A percentile compares a stretch with the other conserved stretches of the same genome.
Evolutionary conservation across 2,888 invertebrate species (phyloP).

Genomic region (Synanthedon vespiformis): DNA sequence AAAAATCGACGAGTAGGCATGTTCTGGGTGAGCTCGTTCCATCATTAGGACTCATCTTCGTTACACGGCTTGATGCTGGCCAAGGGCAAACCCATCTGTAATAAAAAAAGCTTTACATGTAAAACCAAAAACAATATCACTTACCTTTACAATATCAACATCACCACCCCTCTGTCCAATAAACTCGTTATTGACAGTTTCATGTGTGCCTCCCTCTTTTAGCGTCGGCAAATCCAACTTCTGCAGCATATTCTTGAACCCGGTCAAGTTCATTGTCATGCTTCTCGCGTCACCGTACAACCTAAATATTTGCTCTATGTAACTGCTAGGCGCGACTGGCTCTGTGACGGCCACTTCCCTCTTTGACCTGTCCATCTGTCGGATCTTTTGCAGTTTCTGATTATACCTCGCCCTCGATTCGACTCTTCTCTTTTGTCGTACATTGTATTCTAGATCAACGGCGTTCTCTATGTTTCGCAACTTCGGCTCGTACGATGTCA

Average conservation of each 20-base stretch:
- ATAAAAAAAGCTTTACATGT: no score
- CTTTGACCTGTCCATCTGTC: slow-evolving; percentile 23
- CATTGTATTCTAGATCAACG: slow-evolving; percentile 29
- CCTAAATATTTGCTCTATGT: slow-evolving; percentile 75
- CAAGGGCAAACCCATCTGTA: no score
- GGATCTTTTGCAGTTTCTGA: slow-evolving; percentile 31
- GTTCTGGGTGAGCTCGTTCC: no score
- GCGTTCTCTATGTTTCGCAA: slow-evolving; percentile 21
- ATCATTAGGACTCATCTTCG: no score
- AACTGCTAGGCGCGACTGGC: slow-evolving; percentile 69
- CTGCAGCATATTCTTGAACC: slow-evolving; percentile 77
- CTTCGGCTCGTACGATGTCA: slow-evolving; percentile 24
- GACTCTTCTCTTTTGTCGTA: slow-evolving; percentile 28
- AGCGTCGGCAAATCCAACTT: slow-evolving; percentile 70
- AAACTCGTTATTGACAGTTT: slow-evolving; percentile 26
- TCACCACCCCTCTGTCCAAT: slow-evolving; percentile 24
- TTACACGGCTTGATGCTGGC: no score
- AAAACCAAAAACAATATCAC: slow-evolving; percentile 13
- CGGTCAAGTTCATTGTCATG: slow-evolving; percentile 73
- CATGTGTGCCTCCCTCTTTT: slow-evolving; percentile 46
- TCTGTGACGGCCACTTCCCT: slow-evolving; percentile 39
- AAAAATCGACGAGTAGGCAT: no score
- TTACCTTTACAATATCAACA: slow-evolving; percentile 56
- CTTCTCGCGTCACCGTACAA: slow-evolving; percentile 74
- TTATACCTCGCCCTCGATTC: slow-evolving; percentile 29